Evolutionary conservation across 2,888 invertebrate genomes (phyloP).

Genomic region (Melinopterus prodromus): DNA sequence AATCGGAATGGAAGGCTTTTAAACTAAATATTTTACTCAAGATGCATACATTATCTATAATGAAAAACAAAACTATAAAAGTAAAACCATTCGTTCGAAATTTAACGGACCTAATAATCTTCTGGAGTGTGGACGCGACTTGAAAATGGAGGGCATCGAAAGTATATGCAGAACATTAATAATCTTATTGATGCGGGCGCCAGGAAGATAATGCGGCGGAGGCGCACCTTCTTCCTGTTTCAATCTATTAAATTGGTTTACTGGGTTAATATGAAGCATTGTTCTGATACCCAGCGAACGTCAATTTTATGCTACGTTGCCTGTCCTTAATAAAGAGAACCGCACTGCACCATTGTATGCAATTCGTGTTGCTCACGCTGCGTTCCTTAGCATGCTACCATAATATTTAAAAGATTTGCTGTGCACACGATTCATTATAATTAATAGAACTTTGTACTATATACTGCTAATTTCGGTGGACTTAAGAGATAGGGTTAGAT

Average conservation of each 20-base stretch:
- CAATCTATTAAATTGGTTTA: slow-evolving; percentile 49
- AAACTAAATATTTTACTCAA: too few species aligned
- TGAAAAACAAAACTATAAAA: background rate
- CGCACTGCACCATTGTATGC: background rate
- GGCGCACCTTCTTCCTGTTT: slow-evolving; percentile 46
- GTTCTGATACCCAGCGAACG: slow-evolving; percentile 8
- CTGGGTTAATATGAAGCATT: slow-evolving; percentile 40
- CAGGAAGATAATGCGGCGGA: slow-evolving; percentile 38
- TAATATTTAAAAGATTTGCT: background rate
- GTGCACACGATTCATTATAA: background rate
- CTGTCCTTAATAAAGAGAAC: slow-evolving; percentile 24
- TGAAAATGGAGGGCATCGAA: slow-evolving; percentile 12
- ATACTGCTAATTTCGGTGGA: slow-evolving; percentile 8
- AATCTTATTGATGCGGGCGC: slow-evolving; percentile 34
- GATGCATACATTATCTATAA: background rate
- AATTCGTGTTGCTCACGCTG: slow-evolving; percentile 35
- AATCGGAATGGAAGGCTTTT: too few species aligned
- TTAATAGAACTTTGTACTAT: background rate
- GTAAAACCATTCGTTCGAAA: too few species aligned
- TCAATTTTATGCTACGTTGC: slow-evolving; percentile 33
- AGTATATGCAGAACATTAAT: slow-evolving; percentile 29
- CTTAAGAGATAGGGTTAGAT: too few species aligned
- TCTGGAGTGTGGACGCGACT: background rate
- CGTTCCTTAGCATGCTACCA: slow-evolving; percentile 9
- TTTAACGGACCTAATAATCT: background rate